These are phyloP conservation scores for Nasonovia ribisnigri DNA, from an alignment of 2,888 invertebrate species.

Conservation along the genomic window DNA sequence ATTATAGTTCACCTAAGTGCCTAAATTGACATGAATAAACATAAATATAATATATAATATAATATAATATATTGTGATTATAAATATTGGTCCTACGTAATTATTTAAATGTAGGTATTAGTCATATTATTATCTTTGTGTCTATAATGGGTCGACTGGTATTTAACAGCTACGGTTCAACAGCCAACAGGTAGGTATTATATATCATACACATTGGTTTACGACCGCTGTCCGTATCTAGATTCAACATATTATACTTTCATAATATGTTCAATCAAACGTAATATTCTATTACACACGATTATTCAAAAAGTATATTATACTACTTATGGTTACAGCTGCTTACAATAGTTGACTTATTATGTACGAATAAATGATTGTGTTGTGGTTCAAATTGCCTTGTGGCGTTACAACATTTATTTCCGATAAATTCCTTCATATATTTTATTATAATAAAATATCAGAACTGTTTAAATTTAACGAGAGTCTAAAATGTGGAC, in stretches of 20 bases:
- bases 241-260: neutral
- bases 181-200: neutral
- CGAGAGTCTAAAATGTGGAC: neutral
- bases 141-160: conserved; percentile 5
- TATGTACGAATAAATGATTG: neutral
- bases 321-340: neutral
- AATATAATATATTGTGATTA: neutral
- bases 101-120: conserved; percentile 12
- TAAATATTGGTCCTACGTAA: conserved; percentile 1
- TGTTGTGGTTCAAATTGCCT: neutral
- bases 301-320: neutral
- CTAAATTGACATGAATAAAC: neutral
- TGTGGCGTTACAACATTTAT: neutral
- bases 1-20: too few species aligned
- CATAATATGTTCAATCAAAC: neutral
- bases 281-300: neutral
- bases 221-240: neutral
- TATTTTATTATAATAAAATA: neutral
- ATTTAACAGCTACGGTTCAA: neutral
- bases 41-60: neutral
- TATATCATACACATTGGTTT: neutral
- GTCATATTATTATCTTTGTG: neutral
- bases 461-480: neutral
- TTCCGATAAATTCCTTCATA: neutral
- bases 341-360: neutral